Evolutionary conservation across 1,140 invertebrate species (phyloP).

Genomic region (Calliphora vicina): DNA sequence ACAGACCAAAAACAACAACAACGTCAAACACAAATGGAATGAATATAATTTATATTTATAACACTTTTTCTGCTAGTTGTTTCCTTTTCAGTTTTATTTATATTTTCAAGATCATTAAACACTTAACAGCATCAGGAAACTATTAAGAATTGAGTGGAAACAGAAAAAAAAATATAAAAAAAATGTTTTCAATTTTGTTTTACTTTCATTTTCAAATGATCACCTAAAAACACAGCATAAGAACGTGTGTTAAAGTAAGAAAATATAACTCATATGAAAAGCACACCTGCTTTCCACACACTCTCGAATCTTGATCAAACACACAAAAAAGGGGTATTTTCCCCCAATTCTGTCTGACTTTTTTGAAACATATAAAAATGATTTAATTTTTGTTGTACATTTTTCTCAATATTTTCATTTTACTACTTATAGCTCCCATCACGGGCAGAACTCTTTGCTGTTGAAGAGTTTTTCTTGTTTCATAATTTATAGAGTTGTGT

Average conservation of each 20-base stretch:
- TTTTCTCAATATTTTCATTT: neutral
- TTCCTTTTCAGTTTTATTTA: neutral
- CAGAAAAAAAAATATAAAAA: neutral
- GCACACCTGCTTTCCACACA: slow-evolving; percentile 13
- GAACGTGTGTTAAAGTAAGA: neutral
- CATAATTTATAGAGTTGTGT: slow-evolving; percentile 21
- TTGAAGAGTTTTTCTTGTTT: neutral
- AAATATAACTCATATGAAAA: neutral
- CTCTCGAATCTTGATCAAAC: no score
- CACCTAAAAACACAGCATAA: neutral
- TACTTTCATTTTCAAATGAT: neutral
- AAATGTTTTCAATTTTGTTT: neutral
- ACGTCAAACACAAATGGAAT: no score
- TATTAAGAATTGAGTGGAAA: neutral
- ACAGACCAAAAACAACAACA: neutral
- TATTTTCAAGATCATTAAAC: slow-evolving; percentile 28
- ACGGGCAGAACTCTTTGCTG: neutral
- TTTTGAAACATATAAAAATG: no score
- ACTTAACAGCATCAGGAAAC: neutral
- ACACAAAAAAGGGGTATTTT: neutral
- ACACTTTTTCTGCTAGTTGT: neutral
- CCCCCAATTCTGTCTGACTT: no score
- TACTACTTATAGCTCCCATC: neutral
- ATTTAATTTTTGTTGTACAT: no score
- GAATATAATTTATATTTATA: neutral